These are phyloP conservation scores for Clivina fossor DNA, from an alignment of 2,888 invertebrate genomes.

Conservation along the genomic window DNA sequence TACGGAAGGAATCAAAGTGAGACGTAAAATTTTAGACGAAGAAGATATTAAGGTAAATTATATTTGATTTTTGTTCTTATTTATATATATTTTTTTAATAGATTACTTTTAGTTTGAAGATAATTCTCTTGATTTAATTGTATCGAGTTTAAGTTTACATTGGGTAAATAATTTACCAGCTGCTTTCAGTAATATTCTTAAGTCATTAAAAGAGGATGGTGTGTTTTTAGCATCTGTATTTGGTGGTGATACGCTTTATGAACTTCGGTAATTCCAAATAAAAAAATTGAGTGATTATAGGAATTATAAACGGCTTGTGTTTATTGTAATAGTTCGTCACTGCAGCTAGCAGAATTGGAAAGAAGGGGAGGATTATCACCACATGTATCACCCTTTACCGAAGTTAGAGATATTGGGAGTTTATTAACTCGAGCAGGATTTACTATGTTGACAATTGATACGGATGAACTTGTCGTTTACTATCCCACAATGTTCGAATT, in stretches of 20 bases:
- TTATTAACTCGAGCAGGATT: constrained; percentile 85
- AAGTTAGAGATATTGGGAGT: constrained; percentile 83
- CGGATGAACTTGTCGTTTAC: constrained; percentile 85
- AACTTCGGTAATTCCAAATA: constrained; percentile 63
- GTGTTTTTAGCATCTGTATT: constrained; percentile 92
- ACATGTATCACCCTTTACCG: constrained; percentile 90
- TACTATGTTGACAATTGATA: constrained; percentile 89
- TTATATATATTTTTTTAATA: constrained; percentile 45
- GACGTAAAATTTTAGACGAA: constrained; percentile 70
- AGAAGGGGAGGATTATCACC: constrained; percentile 85
- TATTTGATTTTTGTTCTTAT: constrained; percentile 6
- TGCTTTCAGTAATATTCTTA: constrained; percentile 68
- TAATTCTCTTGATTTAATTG: constrained; percentile 82
- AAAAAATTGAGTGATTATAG: constrained; percentile 11
- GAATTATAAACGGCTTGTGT: constrained; percentile 5
- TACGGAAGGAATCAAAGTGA: constrained; percentile 57
- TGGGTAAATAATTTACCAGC: constrained; percentile 99
- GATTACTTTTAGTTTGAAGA: constrained; percentile 62
- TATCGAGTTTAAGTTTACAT: constrained; percentile 86
- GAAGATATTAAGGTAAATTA: constrained; percentile 72
- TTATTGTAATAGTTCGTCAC: constrained; percentile 63
- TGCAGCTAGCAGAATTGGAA: constrained; percentile 93
- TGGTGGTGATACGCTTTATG: constrained; percentile 93
- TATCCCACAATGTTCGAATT: constrained; percentile 93
- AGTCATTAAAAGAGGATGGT: constrained; percentile 82